Percentiles rank a stretch among this genome's conserved stretches.
phyloP scores from a whole-genome alignment of 2,797 vertebrate genomes.

The Microctenopoma steveboyesi region DNA sequence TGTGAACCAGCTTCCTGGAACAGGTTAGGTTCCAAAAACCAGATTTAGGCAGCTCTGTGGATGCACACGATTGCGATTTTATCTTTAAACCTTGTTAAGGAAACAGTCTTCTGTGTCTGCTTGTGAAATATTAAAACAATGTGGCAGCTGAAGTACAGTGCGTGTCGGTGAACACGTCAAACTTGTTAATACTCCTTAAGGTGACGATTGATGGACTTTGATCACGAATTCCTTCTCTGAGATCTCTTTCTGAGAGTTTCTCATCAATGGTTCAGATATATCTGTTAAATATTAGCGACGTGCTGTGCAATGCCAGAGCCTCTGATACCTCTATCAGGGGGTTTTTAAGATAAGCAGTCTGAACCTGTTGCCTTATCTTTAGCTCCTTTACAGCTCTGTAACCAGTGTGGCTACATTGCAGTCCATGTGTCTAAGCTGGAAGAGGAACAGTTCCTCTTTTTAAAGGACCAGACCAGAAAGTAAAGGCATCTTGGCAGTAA shows the following conservation, averaged over 20 bases:
- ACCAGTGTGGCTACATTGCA: constrained; percentile 61
- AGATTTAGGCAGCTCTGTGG: constrained; percentile 1
- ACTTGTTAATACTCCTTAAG: constrained; percentile 31
- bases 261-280: constrained; percentile 67
- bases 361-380: constrained; percentile 75
- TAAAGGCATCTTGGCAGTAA: neutral
- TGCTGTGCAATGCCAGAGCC: constrained; percentile 70
- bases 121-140: neutral
- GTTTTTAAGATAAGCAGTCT: constrained; percentile 74
- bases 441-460: constrained; percentile 27
- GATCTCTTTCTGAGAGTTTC: constrained; percentile 65
- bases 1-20: constrained; percentile 20
- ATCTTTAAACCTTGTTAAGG: neutral
- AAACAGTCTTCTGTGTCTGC: neutral
- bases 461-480: neutral
- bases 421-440: constrained; percentile 39
- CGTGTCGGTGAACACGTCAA: constrained; percentile 13
- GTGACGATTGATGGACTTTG: constrained; percentile 53
- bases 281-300: constrained; percentile 77
- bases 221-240: constrained; percentile 47
- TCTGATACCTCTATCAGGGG: constrained; percentile 67
- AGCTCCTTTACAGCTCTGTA: constrained; percentile 60
- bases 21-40: neutral
- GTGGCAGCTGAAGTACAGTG: no score
- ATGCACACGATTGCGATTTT: neutral